Evolutionary conservation across 1,140 invertebrate species (phyloP).

Genomic region (Pygmarrhopalites habei): DNA sequence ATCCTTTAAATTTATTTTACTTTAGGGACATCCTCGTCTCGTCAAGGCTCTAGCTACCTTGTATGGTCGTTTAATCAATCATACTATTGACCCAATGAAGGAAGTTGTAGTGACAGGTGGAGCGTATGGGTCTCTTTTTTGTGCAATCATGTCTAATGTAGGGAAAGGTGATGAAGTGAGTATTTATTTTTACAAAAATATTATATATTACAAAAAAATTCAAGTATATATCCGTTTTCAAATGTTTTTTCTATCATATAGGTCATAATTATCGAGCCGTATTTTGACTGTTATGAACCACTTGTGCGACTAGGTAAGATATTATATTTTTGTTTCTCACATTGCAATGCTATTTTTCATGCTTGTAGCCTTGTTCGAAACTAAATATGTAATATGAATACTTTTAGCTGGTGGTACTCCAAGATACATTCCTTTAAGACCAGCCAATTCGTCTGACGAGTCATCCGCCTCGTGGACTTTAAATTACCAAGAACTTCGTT

Average conservation of each 20-base stretch:
- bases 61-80: constrained; percentile 69
- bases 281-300: constrained; percentile 95
- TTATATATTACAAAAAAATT: constrained; percentile 1
- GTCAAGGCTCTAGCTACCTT: constrained; percentile 75
- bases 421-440: constrained; percentile 77
- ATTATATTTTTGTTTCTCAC: no score
- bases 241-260: constrained; percentile 46
- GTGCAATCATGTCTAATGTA: constrained; percentile 63
- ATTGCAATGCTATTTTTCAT: background rate
- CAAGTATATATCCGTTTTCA: constrained; percentile 23
- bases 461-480: constrained; percentile 82
- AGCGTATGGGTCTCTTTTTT: constrained; percentile 84
- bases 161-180: constrained; percentile 50
- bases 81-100: constrained; percentile 66
- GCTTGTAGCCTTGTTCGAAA: background rate
- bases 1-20: background rate
- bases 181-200: no score
- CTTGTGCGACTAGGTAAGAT: no score
- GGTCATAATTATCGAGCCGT: constrained; percentile 96
- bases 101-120: constrained; percentile 85
- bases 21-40: constrained; percentile 80
- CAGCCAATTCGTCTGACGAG: constrained; percentile 52
- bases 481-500: constrained; percentile 71
- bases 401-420: constrained; percentile 77
- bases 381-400: constrained; percentile 41